These are phyloP conservation scores for Pentalonia nigronervosa DNA, from an alignment of 1,140 invertebrate genomes.

Conservation along the genomic window DNA sequence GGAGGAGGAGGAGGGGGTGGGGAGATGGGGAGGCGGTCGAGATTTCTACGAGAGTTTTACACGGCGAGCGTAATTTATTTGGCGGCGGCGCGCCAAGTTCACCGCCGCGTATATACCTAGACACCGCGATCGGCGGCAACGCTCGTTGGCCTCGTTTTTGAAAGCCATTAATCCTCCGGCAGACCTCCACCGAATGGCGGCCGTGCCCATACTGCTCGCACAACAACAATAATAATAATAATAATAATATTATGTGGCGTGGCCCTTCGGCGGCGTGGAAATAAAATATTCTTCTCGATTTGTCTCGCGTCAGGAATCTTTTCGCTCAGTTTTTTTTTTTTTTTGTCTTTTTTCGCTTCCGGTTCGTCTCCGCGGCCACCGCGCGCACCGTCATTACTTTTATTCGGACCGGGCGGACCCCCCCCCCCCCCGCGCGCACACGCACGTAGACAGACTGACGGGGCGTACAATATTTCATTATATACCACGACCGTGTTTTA, in stretches of 20 bases:
- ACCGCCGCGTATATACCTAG: background rate
- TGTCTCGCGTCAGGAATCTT: background rate
- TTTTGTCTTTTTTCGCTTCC: background rate
- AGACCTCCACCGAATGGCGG: background rate
- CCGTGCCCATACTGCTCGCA: background rate
- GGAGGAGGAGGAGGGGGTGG: background rate
- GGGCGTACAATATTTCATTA: background rate
- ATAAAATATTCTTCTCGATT: conserved; percentile 28
- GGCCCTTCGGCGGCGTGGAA: background rate
- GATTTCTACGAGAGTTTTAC: conserved; percentile 29
- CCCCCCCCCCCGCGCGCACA: too few relatives aligned
- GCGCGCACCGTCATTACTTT: background rate
- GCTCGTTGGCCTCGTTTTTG: conserved; percentile 10
- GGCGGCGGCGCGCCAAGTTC: background rate
- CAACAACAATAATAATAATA: background rate
- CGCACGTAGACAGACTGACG: background rate
- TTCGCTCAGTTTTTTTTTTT: background rate
- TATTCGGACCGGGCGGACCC: background rate
- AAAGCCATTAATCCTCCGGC: conserved; percentile 38
- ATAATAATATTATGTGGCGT: too few relatives aligned
- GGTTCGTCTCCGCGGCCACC: background rate
- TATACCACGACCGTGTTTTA: background rate
- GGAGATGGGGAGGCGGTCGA: too few relatives aligned
- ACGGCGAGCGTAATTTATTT: background rate
- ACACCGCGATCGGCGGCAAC: background rate